phyloP scores from a whole-genome alignment of 2,797 vertebrate genomes.

The Oceanodroma leucorhoa region DNA sequence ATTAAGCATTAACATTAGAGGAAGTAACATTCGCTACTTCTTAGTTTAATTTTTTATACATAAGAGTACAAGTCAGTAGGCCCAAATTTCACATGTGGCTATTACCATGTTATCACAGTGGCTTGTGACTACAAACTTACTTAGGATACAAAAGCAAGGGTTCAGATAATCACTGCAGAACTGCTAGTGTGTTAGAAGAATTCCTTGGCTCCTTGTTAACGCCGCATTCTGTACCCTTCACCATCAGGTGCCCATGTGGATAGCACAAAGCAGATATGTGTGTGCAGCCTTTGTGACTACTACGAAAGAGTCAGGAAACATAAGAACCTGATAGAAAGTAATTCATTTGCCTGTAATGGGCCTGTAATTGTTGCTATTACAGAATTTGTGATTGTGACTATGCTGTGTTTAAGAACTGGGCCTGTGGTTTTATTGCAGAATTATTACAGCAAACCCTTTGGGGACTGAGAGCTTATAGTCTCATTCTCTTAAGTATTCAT shows the following conservation, averaged over 20 bases:
- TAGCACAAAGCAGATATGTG: background rate
- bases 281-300: background rate
- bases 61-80: background rate
- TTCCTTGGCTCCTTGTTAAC: background rate
- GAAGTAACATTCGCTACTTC: background rate
- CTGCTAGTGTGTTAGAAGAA: background rate
- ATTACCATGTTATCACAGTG: background rate
- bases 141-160: background rate
- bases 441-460: slow-evolving; percentile 46
- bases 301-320: background rate
- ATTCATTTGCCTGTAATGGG: slow-evolving; percentile 43
- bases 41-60: background rate
- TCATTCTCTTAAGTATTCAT: slow-evolving; percentile 33
- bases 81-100: background rate
- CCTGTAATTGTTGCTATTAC: slow-evolving; percentile 45
- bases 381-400: slow-evolving; percentile 38
- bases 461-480: background rate
- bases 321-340: background rate
- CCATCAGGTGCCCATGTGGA: background rate
- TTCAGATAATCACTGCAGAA: background rate
- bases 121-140: background rate
- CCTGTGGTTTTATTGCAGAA: slow-evolving; percentile 65
- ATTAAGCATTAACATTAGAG: background rate
- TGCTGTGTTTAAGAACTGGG: slow-evolving; percentile 54
- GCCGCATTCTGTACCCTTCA: background rate